These are phyloP conservation scores for Metacarcinus magister DNA, from an alignment of 2,888 invertebrate genomes.

Conservation along the genomic window DNA sequence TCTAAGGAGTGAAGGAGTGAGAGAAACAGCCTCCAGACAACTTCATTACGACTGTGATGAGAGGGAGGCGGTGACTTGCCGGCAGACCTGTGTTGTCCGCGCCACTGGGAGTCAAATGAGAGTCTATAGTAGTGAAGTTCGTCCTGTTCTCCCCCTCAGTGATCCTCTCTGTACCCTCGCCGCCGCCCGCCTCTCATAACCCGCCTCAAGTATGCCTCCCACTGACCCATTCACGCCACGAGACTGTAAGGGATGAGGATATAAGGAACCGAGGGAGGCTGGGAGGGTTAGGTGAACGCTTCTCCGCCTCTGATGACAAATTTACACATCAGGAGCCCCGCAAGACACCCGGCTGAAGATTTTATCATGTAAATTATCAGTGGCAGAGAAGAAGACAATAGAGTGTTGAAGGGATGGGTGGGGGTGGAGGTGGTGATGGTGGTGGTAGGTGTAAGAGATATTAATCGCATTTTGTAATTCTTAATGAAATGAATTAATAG, in stretches of 20 bases:
- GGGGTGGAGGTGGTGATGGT: neutral
- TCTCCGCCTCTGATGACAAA: slow-evolving; percentile 65
- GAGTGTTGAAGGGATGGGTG: neutral
- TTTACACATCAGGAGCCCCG: slow-evolving; percentile 71
- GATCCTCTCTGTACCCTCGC: neutral
- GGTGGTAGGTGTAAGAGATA: slow-evolving; percentile 48
- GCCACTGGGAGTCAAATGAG: slow-evolving; percentile 41
- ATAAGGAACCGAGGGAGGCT: neutral
- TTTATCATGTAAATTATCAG: slow-evolving; percentile 74
- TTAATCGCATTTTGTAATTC: slow-evolving; percentile 49
- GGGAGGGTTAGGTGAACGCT: neutral
- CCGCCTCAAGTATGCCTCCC: slow-evolving; percentile 11
- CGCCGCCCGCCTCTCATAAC: slow-evolving; percentile 13
- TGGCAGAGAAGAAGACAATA: slow-evolving; percentile 53
- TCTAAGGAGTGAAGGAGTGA: neutral
- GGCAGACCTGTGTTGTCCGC: neutral
- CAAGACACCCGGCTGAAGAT: slow-evolving; percentile 71
- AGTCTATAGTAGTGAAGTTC: slow-evolving; percentile 6
- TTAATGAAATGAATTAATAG: slow-evolving; percentile 62
- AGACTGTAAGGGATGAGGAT: neutral
- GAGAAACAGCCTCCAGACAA: slow-evolving; percentile 67
- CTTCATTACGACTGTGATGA: slow-evolving; percentile 63
- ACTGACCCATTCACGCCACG: neutral
- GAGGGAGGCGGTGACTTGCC: slow-evolving; percentile 39
- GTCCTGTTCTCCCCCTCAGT: neutral